Conservation (phyloP, 2,888 invertebrate species). For the Galeruca laticollis region DNA sequence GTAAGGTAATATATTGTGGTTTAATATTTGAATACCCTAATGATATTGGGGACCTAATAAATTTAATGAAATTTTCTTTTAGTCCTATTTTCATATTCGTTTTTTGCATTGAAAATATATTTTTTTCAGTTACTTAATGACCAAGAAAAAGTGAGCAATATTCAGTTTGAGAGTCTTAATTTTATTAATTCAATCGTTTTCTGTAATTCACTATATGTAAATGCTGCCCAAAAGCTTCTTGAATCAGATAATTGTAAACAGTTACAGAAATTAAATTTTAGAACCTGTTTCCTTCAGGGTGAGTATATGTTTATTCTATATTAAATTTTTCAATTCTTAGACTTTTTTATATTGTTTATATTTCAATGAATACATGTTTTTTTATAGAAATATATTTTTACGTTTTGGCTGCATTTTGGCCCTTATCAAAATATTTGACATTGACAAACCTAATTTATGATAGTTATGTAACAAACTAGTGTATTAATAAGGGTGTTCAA, state of each 20-base stretch:
- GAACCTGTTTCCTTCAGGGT: conserved; percentile 51
- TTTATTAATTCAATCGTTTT: conserved; percentile 34
- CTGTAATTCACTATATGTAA: conserved; percentile 35
- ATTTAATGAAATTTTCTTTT: neutral
- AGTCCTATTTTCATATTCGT: neutral
- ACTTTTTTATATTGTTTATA: too few species aligned
- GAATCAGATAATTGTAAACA: conserved; percentile 44
- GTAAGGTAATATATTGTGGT: conserved; percentile 23
- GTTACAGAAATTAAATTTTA: conserved; percentile 46
- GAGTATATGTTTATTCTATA: conserved; percentile 13
- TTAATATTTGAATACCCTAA: neutral
- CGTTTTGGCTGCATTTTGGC: too few species aligned
- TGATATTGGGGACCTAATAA: neutral
- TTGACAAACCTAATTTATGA: too few species aligned
- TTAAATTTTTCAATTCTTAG: too few species aligned
- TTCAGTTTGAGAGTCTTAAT: conserved; percentile 41
- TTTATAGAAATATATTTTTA: too few species aligned
- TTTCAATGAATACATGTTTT: too few species aligned
- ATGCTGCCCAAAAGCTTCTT: conserved; percentile 35
- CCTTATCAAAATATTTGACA: too few species aligned
- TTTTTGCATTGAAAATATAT: neutral
- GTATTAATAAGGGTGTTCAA: too few species aligned
- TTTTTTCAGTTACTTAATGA: conserved; percentile 34
- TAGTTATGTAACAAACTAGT: too few species aligned
- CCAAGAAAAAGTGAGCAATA: conserved; percentile 27